Percentiles rank a stretch among this genome's conserved stretches.
phyloP scores from a whole-genome alignment of 1,140 invertebrate genomes.

The Archivesica marissinica region DNA sequence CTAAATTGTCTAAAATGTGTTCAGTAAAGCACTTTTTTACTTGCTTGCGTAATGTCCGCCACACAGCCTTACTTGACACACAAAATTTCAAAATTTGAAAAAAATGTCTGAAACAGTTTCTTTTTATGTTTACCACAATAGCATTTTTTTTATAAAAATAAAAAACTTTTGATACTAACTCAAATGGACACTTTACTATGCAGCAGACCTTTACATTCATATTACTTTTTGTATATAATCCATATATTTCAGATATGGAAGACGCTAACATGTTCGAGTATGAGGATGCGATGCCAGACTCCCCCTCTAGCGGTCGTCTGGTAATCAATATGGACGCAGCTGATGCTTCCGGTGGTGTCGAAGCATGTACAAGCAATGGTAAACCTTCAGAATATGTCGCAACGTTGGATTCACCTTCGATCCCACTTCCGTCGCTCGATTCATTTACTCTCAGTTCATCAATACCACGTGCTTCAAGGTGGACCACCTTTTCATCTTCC shows the following conservation, averaged over 20 bases:
- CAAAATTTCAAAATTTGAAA: too few species aligned
- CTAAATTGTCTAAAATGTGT: too few species aligned
- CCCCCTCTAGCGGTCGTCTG: background rate
- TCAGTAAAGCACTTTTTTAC: too few species aligned
- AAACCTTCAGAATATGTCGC: background rate
- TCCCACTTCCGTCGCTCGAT: background rate
- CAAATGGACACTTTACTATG: too few species aligned
- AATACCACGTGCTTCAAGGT: background rate
- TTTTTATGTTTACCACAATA: too few species aligned
- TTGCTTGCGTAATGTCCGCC: too few species aligned
- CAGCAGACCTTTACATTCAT: too few species aligned
- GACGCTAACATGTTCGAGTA: background rate
- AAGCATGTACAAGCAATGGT: background rate
- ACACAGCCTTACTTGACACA: too few species aligned
- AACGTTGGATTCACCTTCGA: background rate
- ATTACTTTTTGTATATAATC: too few species aligned
- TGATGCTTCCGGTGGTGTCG: background rate
- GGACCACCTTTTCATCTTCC: background rate
- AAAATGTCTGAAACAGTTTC: too few species aligned
- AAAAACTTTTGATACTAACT: too few species aligned
- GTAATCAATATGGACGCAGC: background rate
- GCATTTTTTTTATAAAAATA: too few species aligned
- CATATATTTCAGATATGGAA: constrained; percentile 28
- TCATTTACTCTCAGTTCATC: background rate
- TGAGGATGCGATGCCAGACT: background rate